These are phyloP conservation scores for Eupithecia subumbrata DNA, from an alignment of 2,888 invertebrate genomes.

Conservation along the genomic window DNA sequence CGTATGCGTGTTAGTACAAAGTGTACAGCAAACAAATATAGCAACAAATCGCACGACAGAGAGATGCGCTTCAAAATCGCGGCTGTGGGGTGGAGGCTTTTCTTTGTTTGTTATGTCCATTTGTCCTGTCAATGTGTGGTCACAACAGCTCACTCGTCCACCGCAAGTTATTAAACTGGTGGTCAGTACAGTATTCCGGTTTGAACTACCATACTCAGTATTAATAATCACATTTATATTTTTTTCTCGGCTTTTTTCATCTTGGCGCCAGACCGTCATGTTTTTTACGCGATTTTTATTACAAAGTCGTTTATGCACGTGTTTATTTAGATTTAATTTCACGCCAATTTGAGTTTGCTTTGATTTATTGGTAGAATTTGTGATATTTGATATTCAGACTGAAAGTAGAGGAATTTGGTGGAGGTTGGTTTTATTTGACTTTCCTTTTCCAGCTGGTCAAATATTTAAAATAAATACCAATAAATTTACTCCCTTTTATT, in stretches of 20 bases:
- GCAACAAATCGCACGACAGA: too few species aligned
- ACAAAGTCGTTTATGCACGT: constrained; percentile 46
- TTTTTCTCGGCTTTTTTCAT: constrained; percentile 54
- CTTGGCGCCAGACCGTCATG: constrained; percentile 67
- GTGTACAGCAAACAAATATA: too few species aligned
- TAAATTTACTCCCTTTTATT: too few species aligned
- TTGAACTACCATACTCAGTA: constrained; percentile 57
- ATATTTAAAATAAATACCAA: too few species aligned
- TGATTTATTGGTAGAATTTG: constrained; percentile 42
- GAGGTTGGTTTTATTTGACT: neutral
- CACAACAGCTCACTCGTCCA: constrained; percentile 56
- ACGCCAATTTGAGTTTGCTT: constrained; percentile 38
- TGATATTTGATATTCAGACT: constrained; percentile 2
- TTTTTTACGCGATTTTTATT: constrained; percentile 42
- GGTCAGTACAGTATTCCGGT: constrained; percentile 58
- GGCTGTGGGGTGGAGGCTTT: too few species aligned
- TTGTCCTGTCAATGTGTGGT: constrained; percentile 53
- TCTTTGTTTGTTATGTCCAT: too few species aligned
- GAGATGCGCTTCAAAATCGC: too few species aligned
- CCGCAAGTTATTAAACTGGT: constrained; percentile 55
- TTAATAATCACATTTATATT: constrained; percentile 74
- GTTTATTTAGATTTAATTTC: constrained; percentile 50
- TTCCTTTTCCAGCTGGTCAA: too few species aligned
- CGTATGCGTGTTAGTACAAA: too few species aligned
- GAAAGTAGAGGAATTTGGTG: neutral